These are phyloP conservation scores for Drosophila picticornis DNA, from an alignment of 2,888 invertebrate genomes.

Conservation along the genomic window DNA sequence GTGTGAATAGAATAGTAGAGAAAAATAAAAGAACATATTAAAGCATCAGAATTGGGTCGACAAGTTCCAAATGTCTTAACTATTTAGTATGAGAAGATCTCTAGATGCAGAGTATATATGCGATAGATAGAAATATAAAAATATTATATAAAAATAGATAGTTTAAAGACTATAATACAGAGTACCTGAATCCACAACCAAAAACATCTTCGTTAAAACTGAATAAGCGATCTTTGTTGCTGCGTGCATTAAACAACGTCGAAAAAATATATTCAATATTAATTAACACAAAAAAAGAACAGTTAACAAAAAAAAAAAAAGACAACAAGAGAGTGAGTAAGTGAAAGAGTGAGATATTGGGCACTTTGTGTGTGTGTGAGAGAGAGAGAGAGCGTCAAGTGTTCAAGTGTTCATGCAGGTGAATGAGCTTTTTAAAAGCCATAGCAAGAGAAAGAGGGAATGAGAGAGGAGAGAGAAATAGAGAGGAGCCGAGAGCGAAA, in stretches of 20 bases:
- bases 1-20: constrained; percentile 45
- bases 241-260: constrained; percentile 88
- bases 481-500: background rate
- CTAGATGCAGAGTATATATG: constrained; percentile 14
- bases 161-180: constrained; percentile 41
- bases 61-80: constrained; percentile 17
- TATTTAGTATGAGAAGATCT: constrained; percentile 26
- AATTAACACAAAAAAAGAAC: constrained; percentile 14
- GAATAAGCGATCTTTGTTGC: constrained; percentile 92
- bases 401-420: constrained; percentile 20
- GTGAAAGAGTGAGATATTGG: constrained; percentile 10
- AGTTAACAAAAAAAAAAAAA: constrained; percentile 11
- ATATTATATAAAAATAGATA: constrained; percentile 11
- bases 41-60: constrained; percentile 64
- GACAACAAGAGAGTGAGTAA: constrained; percentile 15
- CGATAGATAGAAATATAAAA: constrained; percentile 10
- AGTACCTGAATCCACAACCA: constrained; percentile 86
- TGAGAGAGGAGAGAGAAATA: background rate
- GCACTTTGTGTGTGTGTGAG: background rate
- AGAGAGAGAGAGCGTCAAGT: constrained; percentile 8
- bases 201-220: constrained; percentile 92
- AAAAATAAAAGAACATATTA: constrained; percentile 55
- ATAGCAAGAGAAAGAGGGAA: constrained; percentile 4
- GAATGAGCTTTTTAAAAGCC: background rate
- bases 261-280: constrained; percentile 3